These are phyloP conservation scores for Ammodytes dubius DNA, from an alignment of 2,113 vertebrate genomes.

Conservation along the genomic window DNA sequence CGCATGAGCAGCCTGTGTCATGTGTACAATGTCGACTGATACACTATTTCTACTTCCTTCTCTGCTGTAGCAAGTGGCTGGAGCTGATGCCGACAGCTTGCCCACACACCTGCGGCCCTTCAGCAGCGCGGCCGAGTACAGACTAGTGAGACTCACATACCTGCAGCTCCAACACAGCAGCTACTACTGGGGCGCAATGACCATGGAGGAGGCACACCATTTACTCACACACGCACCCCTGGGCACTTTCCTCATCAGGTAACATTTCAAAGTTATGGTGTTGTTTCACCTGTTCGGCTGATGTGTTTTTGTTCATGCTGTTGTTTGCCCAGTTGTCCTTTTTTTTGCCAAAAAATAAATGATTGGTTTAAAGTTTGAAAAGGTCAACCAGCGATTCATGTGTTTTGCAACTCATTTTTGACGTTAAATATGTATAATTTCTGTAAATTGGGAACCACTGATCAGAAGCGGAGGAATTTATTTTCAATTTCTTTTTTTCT, in stretches of 20 bases:
- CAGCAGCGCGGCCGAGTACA: constrained; percentile 87
- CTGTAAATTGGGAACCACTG: too few relatives aligned
- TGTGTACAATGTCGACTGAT: not conserved
- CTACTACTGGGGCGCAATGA: constrained; percentile 95
- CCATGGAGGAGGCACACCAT: constrained; percentile 89
- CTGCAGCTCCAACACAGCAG: constrained; percentile 90
- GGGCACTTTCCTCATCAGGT: constrained; percentile 94
- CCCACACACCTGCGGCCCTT: constrained; percentile 91
- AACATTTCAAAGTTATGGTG: not conserved
- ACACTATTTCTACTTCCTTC: not conserved
- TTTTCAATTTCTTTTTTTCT: too few relatives aligned
- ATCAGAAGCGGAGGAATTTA: too few relatives aligned
- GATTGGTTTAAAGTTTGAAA: not conserved
- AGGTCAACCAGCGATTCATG: not conserved
- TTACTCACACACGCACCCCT: constrained; percentile 82
- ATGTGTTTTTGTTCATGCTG: not conserved
- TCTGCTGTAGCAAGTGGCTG: constrained; percentile 21
- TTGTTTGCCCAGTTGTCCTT: not conserved
- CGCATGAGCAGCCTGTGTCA: too few relatives aligned
- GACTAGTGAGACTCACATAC: constrained; percentile 87
- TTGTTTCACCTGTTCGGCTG: not conserved
- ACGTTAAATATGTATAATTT: not conserved
- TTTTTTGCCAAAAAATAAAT: too few relatives aligned
- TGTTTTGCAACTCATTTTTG: not conserved
- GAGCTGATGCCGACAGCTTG: constrained; percentile 1